phyloP scores from a whole-genome alignment of 2,888 invertebrate genomes.

The Ochlodes sylvanus region DNA sequence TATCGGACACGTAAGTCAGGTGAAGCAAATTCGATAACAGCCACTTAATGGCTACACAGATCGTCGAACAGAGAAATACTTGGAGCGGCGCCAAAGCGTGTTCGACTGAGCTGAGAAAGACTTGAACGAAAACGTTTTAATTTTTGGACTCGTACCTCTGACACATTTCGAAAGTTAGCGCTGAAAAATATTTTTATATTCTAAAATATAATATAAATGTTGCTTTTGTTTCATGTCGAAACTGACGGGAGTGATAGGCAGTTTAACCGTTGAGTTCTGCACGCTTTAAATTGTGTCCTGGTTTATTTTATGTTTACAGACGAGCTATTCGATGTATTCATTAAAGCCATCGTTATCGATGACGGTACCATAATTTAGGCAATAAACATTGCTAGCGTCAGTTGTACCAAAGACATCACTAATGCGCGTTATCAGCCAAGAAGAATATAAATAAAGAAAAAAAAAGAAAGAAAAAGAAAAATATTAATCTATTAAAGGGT shows the following conservation, averaged over 20 bases:
- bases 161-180: slow-evolving; percentile 2
- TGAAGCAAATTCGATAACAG: slow-evolving; percentile 22
- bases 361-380: too few species aligned
- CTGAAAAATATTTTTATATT: background rate
- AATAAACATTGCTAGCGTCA: too few species aligned
- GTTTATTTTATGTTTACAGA: background rate
- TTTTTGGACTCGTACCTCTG: slow-evolving; percentile 17
- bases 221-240: background rate
- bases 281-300: background rate
- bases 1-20: slow-evolving; percentile 2
- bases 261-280: background rate
- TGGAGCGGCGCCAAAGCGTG: slow-evolving; percentile 24
- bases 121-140: slow-evolving; percentile 24
- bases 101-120: slow-evolving; percentile 13
- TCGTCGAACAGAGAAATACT: slow-evolving; percentile 22
- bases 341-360: too few species aligned
- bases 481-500: too few species aligned
- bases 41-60: slow-evolving; percentile 27
- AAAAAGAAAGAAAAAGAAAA: too few species aligned
- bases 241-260: background rate
- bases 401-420: too few species aligned
- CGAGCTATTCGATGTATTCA: too few species aligned
- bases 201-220: slow-evolving; percentile 9
- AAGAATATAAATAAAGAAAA: too few species aligned
- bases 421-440: too few species aligned